A percentile compares a stretch with the other conserved stretches of the same genome.
Evolutionary conservation across 2,797 vertebrate genomes (phyloP).

Genomic region (Poliocrania exsul): DNA sequence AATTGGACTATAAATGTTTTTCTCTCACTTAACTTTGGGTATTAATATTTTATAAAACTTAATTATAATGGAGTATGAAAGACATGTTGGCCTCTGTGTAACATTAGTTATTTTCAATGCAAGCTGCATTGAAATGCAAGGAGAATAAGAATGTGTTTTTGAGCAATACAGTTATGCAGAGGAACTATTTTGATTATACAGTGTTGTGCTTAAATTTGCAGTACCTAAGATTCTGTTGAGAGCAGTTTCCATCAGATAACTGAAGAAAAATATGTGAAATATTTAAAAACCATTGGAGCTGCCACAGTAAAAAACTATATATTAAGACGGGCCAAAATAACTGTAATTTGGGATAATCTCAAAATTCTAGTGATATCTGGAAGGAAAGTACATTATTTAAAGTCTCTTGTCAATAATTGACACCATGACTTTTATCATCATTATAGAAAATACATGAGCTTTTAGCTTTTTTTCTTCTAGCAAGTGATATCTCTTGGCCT

Average conservation of each 20-base stretch:
- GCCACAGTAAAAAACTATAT: background rate
- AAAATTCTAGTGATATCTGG: background rate
- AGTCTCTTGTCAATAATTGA: background rate
- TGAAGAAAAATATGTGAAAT: background rate
- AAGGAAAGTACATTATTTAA: background rate
- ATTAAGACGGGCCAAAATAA: background rate
- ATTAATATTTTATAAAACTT: constrained; percentile 11
- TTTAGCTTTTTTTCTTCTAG: background rate
- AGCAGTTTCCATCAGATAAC: background rate
- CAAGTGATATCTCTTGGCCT: background rate
- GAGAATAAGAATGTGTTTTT: background rate
- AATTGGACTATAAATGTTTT: background rate
- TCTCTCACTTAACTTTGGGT: background rate
- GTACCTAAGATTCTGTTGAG: background rate
- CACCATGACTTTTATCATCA: background rate
- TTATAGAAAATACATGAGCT: background rate
- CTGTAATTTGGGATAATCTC: background rate
- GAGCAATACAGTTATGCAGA: background rate
- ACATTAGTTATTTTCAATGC: background rate
- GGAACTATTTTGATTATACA: background rate
- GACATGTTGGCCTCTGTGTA: background rate
- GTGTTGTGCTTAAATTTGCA: background rate
- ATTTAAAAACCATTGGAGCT: background rate
- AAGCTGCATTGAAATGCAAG: background rate
- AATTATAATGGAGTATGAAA: background rate